Evolutionary conservation across 2,888 invertebrate genomes (phyloP).

Genomic region (Cylindroiulus punctatus): DNA sequence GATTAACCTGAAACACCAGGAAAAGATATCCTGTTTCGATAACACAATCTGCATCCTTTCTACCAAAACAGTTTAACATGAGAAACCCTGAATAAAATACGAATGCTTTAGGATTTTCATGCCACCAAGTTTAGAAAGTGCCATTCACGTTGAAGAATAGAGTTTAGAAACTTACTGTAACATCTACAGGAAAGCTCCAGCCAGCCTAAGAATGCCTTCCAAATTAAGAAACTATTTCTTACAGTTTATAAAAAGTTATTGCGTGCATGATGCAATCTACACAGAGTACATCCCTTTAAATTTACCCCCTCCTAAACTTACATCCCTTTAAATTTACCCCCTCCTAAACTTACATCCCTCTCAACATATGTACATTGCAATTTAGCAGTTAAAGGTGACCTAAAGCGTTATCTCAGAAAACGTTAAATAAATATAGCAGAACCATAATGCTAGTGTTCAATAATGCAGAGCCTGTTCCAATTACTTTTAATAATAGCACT

Average conservation of each 20-base stretch:
- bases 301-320: too few species aligned
- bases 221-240: slow-evolving; percentile 20
- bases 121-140: not conserved
- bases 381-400: not conserved
- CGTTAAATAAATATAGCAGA: not conserved
- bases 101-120: not conserved
- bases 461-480: not conserved
- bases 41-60: slow-evolving; percentile 19
- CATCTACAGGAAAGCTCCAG: not conserved
- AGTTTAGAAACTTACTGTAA: not conserved
- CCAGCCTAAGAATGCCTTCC: not conserved
- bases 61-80: not conserved
- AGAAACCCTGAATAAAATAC: not conserved
- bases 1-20: not conserved
- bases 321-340: too few species aligned
- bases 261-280: not conserved
- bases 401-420: not conserved
- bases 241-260: not conserved
- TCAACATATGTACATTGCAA: too few species aligned
- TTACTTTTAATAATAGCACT: not conserved
- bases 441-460: not conserved
- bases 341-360: too few species aligned
- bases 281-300: too few species aligned
- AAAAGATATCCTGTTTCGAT: slow-evolving; percentile 24
- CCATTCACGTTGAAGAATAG: not conserved